phyloP scores from a whole-genome alignment of 2,113 vertebrate species.

The Solea senegalensis region DNA sequence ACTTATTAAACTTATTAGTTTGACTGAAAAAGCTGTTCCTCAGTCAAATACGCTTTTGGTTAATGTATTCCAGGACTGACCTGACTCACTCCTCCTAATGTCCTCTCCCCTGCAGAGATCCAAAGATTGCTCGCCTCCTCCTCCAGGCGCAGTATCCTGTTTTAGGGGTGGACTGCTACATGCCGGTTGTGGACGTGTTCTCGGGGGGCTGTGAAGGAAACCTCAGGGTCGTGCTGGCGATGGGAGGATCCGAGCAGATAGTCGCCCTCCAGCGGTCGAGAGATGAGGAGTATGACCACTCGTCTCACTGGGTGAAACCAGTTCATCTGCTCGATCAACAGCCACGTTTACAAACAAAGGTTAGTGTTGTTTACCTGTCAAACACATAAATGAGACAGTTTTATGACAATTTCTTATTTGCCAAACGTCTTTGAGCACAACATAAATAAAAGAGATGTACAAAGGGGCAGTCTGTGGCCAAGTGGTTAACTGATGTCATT shows the following conservation, averaged over 20 bases:
- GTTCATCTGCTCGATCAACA: slow-evolving; percentile 84
- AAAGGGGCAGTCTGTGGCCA: too few relatives aligned
- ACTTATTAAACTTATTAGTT: too few relatives aligned
- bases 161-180: slow-evolving; percentile 89
- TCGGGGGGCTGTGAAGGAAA: slow-evolving; percentile 84
- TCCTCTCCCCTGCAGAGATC: slow-evolving; percentile 79
- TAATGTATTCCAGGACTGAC: too few relatives aligned
- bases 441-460: too few relatives aligned
- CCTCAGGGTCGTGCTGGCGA: slow-evolving; percentile 89
- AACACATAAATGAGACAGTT: too few relatives aligned
- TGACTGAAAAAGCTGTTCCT: too few relatives aligned
- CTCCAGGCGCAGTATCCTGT: slow-evolving; percentile 93
- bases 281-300: slow-evolving; percentile 72
- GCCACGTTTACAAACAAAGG: slow-evolving; percentile 61
- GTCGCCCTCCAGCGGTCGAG: slow-evolving; percentile 85
- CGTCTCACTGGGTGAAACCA: slow-evolving; percentile 70
- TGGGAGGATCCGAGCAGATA: slow-evolving; percentile 90
- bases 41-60: too few relatives aligned
- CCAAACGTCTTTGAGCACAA: too few relatives aligned
- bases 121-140: slow-evolving; percentile 84
- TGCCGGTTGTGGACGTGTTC: slow-evolving; percentile 91
- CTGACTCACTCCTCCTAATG: too few relatives aligned
- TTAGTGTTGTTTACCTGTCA: slow-evolving; percentile 27
- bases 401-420: too few relatives aligned
- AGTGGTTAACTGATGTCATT: too few relatives aligned